A percentile compares a stretch with the other conserved stretches of the same genome.
These are phyloP conservation scores for Mormyrops attenuatus DNA, from an alignment of 2,797 vertebrate species.

Conservation along the genomic window DNA sequence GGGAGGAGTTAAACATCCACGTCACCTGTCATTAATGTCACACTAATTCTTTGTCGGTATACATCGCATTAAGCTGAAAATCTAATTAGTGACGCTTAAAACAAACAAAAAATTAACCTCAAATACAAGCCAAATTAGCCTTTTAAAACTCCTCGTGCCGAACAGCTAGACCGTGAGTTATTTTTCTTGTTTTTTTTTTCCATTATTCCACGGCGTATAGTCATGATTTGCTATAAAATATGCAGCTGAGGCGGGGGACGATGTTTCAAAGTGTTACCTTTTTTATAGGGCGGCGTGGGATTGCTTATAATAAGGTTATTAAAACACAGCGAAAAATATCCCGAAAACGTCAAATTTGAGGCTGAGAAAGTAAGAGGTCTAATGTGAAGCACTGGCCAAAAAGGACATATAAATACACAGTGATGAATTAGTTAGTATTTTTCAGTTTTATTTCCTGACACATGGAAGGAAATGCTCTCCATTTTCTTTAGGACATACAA, in stretches of 20 bases:
- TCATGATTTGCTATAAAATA: conserved; percentile 53
- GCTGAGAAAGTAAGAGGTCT: conserved; percentile 55
- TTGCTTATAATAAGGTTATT: conserved; percentile 61
- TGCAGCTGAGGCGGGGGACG: conserved; percentile 57
- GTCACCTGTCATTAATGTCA: conserved; percentile 55
- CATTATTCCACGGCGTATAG: conserved; percentile 52
- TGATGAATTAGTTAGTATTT: conserved; percentile 85
- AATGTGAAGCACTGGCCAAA: conserved; percentile 57
- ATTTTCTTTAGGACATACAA: conserved; percentile 93
- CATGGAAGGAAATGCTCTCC: conserved; percentile 82
- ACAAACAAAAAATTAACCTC: not conserved
- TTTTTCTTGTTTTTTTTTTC: conserved; percentile 30
- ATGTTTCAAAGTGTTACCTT: conserved; percentile 56
- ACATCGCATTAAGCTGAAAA: conserved; percentile 23
- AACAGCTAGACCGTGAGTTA: conserved; percentile 21
- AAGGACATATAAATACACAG: conserved; percentile 70
- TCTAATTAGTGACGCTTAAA: not conserved
- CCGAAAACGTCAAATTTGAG: conserved; percentile 43
- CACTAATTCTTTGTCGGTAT: conserved; percentile 41
- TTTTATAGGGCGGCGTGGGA: conserved; percentile 56
- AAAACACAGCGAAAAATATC: conserved; percentile 51
- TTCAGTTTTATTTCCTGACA: conserved; percentile 68
- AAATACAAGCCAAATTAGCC: not conserved
- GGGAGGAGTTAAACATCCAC: conserved; percentile 52
- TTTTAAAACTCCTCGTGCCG: conserved; percentile 36